Evolutionary conservation across 2,113 vertebrate genomes (phyloP).

Genomic region (Passer montanus): DNA sequence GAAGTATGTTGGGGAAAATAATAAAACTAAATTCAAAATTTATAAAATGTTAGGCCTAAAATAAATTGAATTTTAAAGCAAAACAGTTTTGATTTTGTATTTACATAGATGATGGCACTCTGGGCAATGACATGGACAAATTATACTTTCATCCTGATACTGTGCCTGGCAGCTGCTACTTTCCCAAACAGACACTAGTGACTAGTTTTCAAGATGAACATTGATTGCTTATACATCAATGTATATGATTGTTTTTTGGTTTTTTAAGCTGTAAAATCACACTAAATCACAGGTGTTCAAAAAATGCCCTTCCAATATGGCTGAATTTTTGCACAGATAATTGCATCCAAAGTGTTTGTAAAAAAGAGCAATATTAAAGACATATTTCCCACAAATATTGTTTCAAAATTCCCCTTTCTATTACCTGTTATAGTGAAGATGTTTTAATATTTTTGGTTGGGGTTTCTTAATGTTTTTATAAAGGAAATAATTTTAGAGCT

Average conservation of each 20-base stretch:
- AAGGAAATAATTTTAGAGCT: neutral
- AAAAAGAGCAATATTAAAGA: neutral
- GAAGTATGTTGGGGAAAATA: neutral
- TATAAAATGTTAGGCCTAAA: neutral
- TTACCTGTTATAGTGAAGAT: neutral
- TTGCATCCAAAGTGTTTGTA: neutral
- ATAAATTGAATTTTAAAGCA: neutral
- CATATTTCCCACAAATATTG: neutral
- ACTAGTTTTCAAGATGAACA: neutral
- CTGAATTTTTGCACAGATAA: neutral
- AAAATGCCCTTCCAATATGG: neutral
- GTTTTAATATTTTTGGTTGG: neutral
- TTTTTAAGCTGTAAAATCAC: neutral
- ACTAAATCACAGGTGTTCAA: neutral
- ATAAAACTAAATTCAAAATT: neutral
- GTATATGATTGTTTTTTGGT: neutral
- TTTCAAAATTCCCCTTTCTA: neutral
- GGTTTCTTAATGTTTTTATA: neutral
- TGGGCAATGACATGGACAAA: neutral
- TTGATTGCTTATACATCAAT: neutral
- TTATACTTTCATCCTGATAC: neutral
- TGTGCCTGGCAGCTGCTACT: neutral
- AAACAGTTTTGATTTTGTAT: neutral
- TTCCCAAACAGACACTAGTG: neutral
- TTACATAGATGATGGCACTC: neutral